phyloP scores from a whole-genome alignment of 2,888 invertebrate species.

The Melinaea marsaeus region DNA sequence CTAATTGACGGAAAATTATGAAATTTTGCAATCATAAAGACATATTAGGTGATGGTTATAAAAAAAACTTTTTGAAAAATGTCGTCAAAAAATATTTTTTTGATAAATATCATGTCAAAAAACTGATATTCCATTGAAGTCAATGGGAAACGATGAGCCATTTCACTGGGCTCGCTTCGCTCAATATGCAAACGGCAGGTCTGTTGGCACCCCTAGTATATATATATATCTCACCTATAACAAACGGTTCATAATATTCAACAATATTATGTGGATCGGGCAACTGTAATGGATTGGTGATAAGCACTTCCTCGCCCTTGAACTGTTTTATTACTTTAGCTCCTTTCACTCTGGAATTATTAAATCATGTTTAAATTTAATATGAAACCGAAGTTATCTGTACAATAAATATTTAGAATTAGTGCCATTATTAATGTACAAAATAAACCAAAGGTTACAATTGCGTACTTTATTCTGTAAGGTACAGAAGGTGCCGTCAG shows the following conservation, averaged over 20 bases:
- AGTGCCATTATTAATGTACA: neutral
- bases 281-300: constrained; percentile 87
- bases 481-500: constrained; percentile 92
- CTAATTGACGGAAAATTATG: too few relatives aligned
- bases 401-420: too few relatives aligned
- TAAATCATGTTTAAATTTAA: neutral
- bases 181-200: too few relatives aligned
- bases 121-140: too few relatives aligned
- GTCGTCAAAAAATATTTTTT: too few relatives aligned
- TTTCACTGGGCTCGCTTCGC: too few relatives aligned
- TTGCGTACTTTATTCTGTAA: constrained; percentile 80
- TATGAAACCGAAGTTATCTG: too few relatives aligned
- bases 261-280: constrained; percentile 82
- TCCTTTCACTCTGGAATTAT: constrained; percentile 82
- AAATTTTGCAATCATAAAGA: too few relatives aligned
- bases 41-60: too few relatives aligned
- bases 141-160: too few relatives aligned
- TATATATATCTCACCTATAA: constrained; percentile 78
- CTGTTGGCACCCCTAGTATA: neutral
- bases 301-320: constrained; percentile 77
- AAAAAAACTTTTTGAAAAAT: too few relatives aligned
- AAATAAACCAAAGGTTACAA: neutral
- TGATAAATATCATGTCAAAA: too few relatives aligned
- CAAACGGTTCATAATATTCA: constrained; percentile 91
- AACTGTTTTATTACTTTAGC: constrained; percentile 83